phyloP scores from a whole-genome alignment of 2,888 invertebrate species.

The Noctua fimbriata region DNA sequence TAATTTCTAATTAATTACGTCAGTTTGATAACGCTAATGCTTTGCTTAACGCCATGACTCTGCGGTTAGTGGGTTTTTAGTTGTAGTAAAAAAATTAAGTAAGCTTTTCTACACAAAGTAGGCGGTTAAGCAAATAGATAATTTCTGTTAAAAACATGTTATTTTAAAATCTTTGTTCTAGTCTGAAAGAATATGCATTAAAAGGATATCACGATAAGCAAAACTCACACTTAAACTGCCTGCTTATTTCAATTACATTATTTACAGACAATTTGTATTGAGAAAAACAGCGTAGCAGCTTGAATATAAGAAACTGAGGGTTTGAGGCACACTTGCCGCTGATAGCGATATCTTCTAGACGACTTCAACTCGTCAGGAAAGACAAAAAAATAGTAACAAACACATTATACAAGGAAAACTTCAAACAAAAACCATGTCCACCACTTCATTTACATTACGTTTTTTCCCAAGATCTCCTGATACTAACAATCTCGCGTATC shows the following conservation, averaged over 20 bases:
- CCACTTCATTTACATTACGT: neutral
- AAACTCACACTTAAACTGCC: neutral
- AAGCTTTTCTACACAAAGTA: neutral
- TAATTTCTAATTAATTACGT: slow-evolving; percentile 17
- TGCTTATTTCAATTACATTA: neutral
- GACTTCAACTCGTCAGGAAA: no score
- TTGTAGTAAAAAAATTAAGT: neutral
- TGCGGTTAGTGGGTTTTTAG: neutral
- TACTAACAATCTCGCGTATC: slow-evolving; percentile 8
- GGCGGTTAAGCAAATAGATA: neutral
- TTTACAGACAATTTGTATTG: neutral
- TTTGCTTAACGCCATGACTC: neutral
- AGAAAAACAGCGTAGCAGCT: neutral
- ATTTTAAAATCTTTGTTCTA: no score
- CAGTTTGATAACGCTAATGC: neutral
- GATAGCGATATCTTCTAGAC: neutral
- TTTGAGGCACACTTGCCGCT: neutral
- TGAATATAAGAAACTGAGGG: neutral
- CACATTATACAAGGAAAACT: neutral
- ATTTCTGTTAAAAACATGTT: no score
- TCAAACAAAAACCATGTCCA: slow-evolving; percentile 6
- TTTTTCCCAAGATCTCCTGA: slow-evolving; percentile 30
- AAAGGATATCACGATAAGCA: neutral
- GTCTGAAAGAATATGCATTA: neutral
- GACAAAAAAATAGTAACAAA: neutral